A percentile compares a stretch with the other conserved stretches of the same genome.
Evolutionary conservation across 2,797 vertebrate species (phyloP).

Genomic region (Notamacropus eugenii): DNA sequence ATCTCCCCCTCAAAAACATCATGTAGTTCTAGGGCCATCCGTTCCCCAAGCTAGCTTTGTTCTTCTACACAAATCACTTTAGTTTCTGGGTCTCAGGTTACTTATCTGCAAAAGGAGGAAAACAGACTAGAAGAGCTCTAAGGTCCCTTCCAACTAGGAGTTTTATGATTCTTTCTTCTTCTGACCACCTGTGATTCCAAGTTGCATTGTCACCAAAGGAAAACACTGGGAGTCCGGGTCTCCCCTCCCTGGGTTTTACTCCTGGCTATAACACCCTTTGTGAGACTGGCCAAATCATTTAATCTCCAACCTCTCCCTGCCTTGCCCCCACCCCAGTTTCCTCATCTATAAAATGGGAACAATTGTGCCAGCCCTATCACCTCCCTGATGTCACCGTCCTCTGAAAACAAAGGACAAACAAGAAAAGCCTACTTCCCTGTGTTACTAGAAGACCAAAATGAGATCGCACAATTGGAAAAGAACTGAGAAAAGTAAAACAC

Average conservation of each 20-base stretch:
- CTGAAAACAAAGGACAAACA: no score
- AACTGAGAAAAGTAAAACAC: neutral
- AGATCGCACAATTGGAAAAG: neutral
- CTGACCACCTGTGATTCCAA: neutral
- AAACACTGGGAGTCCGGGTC: neutral
- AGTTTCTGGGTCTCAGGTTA: neutral
- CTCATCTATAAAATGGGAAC: neutral
- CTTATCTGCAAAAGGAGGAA: neutral
- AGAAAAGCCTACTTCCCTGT: neutral
- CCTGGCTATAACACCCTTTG: neutral
- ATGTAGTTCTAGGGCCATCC: neutral
- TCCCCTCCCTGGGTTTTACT: neutral
- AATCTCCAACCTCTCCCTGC: neutral
- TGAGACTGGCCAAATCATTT: neutral
- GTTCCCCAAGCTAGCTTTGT: neutral
- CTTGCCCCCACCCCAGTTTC: neutral
- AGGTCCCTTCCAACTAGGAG: neutral
- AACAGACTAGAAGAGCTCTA: neutral
- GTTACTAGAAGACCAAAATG: neutral
- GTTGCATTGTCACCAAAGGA: neutral
- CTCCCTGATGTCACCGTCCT: no score
- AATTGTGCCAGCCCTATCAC: neutral
- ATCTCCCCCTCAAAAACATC: neutral
- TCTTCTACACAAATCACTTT: neutral
- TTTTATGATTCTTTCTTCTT: no score